A percentile compares a stretch with the other conserved stretches of the same genome.
Evolutionary conservation across 2,888 invertebrate genomes (phyloP).

Genomic region (Stenoptilia bipunctidactyla): DNA sequence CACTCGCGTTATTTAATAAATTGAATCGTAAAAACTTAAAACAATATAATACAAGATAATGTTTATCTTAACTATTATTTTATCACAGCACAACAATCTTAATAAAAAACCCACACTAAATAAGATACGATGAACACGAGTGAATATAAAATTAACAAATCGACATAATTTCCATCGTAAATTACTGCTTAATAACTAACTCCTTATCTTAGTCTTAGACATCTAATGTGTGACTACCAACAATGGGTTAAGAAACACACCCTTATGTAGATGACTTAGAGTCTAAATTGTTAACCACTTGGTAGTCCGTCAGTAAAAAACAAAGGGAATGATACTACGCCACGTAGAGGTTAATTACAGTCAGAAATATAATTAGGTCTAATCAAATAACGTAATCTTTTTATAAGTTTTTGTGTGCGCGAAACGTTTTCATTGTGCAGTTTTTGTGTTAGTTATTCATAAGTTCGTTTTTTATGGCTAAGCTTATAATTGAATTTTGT

Average conservation of each 20-base stretch:
- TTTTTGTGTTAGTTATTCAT: slow-evolving; percentile 14
- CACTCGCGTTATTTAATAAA: too few species aligned
- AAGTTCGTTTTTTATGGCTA: background rate
- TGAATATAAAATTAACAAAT: slow-evolving; percentile 62
- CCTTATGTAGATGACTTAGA: slow-evolving; percentile 12
- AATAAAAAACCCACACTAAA: background rate
- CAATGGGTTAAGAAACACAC: slow-evolving; percentile 8
- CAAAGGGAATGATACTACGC: slow-evolving; percentile 66
- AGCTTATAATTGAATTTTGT: background rate
- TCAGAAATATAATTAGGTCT: slow-evolving; percentile 64
- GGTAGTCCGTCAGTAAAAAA: slow-evolving; percentile 44
- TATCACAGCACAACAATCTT: too few species aligned
- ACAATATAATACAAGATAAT: too few species aligned
- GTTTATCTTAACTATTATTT: too few species aligned
- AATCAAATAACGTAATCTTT: slow-evolving; percentile 65
- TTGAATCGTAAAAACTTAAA: too few species aligned
- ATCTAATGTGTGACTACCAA: slow-evolving; percentile 28
- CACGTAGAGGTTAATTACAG: slow-evolving; percentile 61
- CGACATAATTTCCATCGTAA: slow-evolving; percentile 58
- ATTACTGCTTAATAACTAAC: slow-evolving; percentile 60
- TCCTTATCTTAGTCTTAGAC: slow-evolving; percentile 56
- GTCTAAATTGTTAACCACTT: slow-evolving; percentile 16
- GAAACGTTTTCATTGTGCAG: slow-evolving; percentile 31
- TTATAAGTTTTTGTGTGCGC: slow-evolving; percentile 36
- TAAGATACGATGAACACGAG: slow-evolving; percentile 23